phyloP scores from a whole-genome alignment of 2,888 invertebrate species.

The Sarcophaga rosellei region DNA sequence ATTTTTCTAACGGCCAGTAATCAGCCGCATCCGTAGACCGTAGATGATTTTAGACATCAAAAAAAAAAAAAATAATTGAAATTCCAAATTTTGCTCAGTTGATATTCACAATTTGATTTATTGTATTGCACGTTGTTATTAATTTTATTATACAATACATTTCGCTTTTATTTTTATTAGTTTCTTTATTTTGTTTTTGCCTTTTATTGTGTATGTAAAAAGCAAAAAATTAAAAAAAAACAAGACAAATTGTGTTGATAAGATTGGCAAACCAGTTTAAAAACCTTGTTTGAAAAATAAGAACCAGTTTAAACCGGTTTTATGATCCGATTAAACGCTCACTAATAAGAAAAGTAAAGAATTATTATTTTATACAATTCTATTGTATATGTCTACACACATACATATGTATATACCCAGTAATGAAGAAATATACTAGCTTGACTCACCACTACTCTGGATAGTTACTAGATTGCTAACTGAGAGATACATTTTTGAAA shows the following conservation, averaged over 20 bases:
- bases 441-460: no score
- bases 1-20: background rate
- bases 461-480: no score
- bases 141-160: conserved; percentile 14
- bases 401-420: conserved; percentile 4
- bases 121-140: conserved; percentile 4
- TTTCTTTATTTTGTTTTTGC: background rate
- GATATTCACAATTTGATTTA: conserved; percentile 32
- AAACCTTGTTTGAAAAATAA: conserved; percentile 45
- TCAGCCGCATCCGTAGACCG: background rate
- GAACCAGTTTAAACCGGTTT: conserved; percentile 56
- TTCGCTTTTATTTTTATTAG: conserved; percentile 3
- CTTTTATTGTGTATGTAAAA: background rate
- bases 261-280: conserved; percentile 32
- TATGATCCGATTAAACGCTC: conserved; percentile 36
- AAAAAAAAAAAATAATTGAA: background rate
- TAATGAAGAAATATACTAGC: background rate
- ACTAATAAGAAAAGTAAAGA: background rate
- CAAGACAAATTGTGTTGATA: conserved; percentile 58
- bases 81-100: conserved; percentile 31
- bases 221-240: background rate
- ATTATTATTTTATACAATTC: background rate
- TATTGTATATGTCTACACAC: background rate
- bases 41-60: background rate
- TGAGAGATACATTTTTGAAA: no score